Evolutionary conservation across 2,888 invertebrate species (phyloP), one percentile per base, ranked within the genome.

Genomic region (Troides aeacus): DNA sequence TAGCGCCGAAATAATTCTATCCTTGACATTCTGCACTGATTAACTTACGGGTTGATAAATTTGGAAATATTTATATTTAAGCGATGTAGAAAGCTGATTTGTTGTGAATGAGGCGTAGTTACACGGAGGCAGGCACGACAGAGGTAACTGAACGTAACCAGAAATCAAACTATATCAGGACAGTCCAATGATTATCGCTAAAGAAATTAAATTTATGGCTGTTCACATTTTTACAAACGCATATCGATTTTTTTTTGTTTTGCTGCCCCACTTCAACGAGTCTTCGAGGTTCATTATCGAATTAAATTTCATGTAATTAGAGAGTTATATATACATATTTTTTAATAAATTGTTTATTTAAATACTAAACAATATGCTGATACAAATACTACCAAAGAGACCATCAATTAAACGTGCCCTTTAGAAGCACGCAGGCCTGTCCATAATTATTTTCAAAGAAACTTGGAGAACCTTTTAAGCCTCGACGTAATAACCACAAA

Each of bases 401-500:
- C 53, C 4, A 18, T 5, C n/a, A 53, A 53, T 53, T 53, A 53
- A 53, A 53, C 18, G 18, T 53, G 53, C 53, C n/a, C 18, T 53
- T 53, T 53, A 53, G 7, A 53, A n/a, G 6, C 6, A 5, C 53
- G 6, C n/a, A 53, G 4, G 53, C 53, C 8, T 53, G 68, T 64
- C 64, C 58, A 65, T 62, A 62, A 69, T 64, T 61, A 64, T 58
- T 39, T 30, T 61, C 62, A 36, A 56, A 62, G 62, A 66, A 72
- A 71, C 71, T 72, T 74, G 73, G 72, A 73, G 72, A 74, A 72
- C 72, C 71, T 74, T 74, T 76, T 79, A 82, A 77, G 81, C 81
- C 84, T 82, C 83, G 79, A 75, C 79, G 82, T 84, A 83, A 83
- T 84, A 83, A 83, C 83, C 84, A 84, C 78, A 85, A 90, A 90